Base-by-base conservation (phyloP, 2,797 vertebrate species). In the Spatula clypeata region DNA sequence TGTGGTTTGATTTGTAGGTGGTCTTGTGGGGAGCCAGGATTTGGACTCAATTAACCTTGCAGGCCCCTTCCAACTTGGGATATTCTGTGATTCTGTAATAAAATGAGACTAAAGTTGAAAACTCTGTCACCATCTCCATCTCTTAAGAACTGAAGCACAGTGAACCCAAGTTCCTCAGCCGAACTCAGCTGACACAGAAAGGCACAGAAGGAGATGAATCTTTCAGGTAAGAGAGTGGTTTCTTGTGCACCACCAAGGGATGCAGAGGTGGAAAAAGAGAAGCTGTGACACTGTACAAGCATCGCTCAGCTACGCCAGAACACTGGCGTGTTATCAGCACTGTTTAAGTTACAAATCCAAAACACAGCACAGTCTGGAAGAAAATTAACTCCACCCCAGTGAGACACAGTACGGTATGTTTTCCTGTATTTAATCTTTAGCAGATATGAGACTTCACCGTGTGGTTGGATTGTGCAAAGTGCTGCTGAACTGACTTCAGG, bases 261-360 rank as follows among this genome's bases (percentile, higher is more conserved):
- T n/a, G 26, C 4, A 64, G 26, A 73, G 7, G 0, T 47, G 40
- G 32, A 53, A 40, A 86, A 83, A 77, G 34, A 74, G 34, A 60
- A 74, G 11, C 6, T 8, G 11, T 1, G 5, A 2, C 2, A 1
- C 15, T 3, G 1, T 20, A 36, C 6, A 75, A 74, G 34, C 29
- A 6, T 2, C 57, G 8, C 18, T 75, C 26, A 54, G 13, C 24
- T 51, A 57, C 9, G 29, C 16, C 58, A 40, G 13, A 36, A 29
- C 0, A 5, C 24, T 32, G 24, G 11, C 38, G 3, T 71, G 53
- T 16, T 29, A 77, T 54, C 40, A 65, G 13, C 31, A 31, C 49
- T 61, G 54, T 47, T 92, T 83, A 32, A 49, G 40, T 49, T 45
- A 79, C 36, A 65, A 76, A 61, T 57, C 12, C 32, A 73, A 57